These are phyloP conservation scores for Pocillopora verrucosa DNA, from an alignment of 64 coral and sea anemone species.

Conservation along the genomic window DNA sequence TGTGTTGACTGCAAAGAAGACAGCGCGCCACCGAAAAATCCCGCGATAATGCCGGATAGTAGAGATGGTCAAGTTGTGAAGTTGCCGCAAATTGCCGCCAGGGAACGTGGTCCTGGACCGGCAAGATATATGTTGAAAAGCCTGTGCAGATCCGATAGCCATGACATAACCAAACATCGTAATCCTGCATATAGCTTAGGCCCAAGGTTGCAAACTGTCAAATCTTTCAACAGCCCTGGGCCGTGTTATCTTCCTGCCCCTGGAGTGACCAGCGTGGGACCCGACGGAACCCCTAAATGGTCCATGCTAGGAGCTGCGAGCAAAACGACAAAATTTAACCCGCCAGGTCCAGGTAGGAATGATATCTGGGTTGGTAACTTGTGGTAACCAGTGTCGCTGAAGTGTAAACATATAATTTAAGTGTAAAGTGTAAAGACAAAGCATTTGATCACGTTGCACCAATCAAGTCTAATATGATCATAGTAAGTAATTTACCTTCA, in stretches of 20 bases:
- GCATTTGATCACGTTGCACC: not conserved
- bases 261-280: conserved; percentile 45
- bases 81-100: conserved; percentile 59
- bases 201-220: conserved; percentile 9
- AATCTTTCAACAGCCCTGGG: conserved; percentile 68
- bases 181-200: conserved; percentile 66
- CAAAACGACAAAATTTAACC: conserved; percentile 35
- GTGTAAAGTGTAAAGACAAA: too few species aligned
- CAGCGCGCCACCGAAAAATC: not conserved
- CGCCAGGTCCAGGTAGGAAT: conserved; percentile 68
- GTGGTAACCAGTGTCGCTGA: not conserved
- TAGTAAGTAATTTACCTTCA: not conserved
- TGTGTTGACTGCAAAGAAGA: not conserved
- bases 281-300: conserved; percentile 64
- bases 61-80: conserved; percentile 35
- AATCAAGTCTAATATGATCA: not conserved
- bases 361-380: not conserved
- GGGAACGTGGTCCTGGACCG: conserved; percentile 63
- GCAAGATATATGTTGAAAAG: conserved; percentile 61
- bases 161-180: conserved; percentile 62
- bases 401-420: not conserved
- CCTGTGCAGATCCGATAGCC: not conserved
- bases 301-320: conserved; percentile 56
- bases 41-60: conserved; percentile 50
- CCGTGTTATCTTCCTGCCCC: conserved; percentile 36